Evolutionary conservation across 2,113 vertebrate species (phyloP).

Genomic region (Lepus americanus): DNA sequence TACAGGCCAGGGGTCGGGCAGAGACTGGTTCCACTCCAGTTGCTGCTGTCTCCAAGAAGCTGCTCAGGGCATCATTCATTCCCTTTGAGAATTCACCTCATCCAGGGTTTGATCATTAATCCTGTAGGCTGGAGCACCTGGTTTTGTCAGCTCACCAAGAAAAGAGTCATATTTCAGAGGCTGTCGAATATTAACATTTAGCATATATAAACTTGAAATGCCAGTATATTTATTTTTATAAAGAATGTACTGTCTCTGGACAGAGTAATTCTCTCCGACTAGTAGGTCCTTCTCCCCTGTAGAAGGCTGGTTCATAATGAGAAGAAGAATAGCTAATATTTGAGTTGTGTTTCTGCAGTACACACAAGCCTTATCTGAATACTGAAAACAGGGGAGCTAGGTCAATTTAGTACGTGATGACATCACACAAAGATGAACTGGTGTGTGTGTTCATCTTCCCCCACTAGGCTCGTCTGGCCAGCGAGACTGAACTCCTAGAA

Average conservation of each 20-base stretch:
- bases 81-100: background rate
- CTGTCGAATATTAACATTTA: background rate
- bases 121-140: background rate
- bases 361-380: background rate
- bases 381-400: background rate
- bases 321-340: background rate
- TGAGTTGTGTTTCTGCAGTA: background rate
- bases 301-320: conserved; percentile 50
- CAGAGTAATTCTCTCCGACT: background rate
- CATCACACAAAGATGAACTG: background rate
- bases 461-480: background rate
- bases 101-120: background rate
- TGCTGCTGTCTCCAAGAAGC: background rate
- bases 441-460: background rate
- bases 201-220: background rate
- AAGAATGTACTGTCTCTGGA: background rate
- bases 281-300: background rate
- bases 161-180: background rate
- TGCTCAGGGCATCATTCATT: background rate
- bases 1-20: background rate
- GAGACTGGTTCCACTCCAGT: background rate
- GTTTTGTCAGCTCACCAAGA: background rate
- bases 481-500: background rate
- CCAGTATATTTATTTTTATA: background rate
- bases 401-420: background rate